Conservation (phyloP, 2,888 invertebrate genomes). For the Megalurothrips usitatus region DNA sequence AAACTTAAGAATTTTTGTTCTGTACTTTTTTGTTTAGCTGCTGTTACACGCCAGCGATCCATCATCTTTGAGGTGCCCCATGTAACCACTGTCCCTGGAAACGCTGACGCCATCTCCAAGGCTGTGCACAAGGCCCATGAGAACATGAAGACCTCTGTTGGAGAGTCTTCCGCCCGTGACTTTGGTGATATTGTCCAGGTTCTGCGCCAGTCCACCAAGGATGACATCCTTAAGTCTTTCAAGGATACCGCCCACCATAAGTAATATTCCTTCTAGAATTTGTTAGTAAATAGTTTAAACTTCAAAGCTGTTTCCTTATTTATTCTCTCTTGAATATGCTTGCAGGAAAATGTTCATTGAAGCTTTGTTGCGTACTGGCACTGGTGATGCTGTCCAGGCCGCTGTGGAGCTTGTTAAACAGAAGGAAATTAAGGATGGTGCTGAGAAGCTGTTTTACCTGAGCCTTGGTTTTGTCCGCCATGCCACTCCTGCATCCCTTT, state of each 20-base stretch:
- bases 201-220: constrained; percentile 60
- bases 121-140: constrained; percentile 61
- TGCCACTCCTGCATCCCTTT: constrained; percentile 61
- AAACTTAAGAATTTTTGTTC: not conserved
- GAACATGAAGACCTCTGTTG: constrained; percentile 56
- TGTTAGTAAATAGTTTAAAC: constrained; percentile 32
- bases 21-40: constrained; percentile 42
- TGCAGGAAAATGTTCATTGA: constrained; percentile 71
- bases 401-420: constrained; percentile 62
- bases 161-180: constrained; percentile 61
- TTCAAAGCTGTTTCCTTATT: constrained; percentile 17
- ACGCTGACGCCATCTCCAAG: constrained; percentile 53
- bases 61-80: constrained; percentile 72
- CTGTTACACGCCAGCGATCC: constrained; percentile 49
- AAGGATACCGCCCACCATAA: constrained; percentile 54
- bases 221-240: constrained; percentile 65
- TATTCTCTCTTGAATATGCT: constrained; percentile 11
- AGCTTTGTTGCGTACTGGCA: constrained; percentile 74
- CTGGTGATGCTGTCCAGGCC: constrained; percentile 70
- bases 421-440: constrained; percentile 55
- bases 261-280: constrained; percentile 43
- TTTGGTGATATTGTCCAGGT: constrained; percentile 64
- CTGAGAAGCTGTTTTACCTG: constrained; percentile 60
- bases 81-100: constrained; percentile 48
- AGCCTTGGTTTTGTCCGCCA: constrained; percentile 65